Percentiles rank a stretch among this genome's conserved stretches.
These are phyloP conservation scores for Podarcis raffonei DNA, from an alignment of 2,113 vertebrate species.

Conservation along the genomic window DNA sequence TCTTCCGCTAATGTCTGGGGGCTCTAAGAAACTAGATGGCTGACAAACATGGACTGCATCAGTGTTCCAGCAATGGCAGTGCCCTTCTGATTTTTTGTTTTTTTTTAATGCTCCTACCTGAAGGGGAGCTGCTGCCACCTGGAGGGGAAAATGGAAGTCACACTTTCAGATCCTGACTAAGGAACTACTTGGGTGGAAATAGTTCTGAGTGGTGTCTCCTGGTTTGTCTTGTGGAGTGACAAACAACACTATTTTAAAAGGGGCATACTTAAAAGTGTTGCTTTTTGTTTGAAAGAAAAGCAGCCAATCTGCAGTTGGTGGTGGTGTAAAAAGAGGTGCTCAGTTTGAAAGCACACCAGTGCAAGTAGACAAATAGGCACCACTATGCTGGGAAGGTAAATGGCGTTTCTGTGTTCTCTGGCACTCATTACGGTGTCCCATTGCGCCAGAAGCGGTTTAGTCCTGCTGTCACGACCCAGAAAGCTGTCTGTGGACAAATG, in stretches of 20 bases:
- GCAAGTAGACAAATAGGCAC: too few relatives aligned
- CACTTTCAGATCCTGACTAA: neutral
- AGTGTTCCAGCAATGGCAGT: too few relatives aligned
- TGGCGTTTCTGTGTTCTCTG: too few relatives aligned
- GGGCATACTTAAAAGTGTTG: neutral
- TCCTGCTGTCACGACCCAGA: too few relatives aligned
- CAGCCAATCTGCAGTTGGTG: too few relatives aligned
- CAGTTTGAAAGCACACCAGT: too few relatives aligned
- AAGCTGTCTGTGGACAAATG: too few relatives aligned
- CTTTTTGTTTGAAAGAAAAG: neutral
- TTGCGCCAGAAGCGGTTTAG: too few relatives aligned
- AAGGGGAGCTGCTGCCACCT: neutral
- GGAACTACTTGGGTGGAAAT: neutral
- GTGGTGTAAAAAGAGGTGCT: neutral
- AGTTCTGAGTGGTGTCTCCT: neutral
- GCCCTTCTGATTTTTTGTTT: neutral
- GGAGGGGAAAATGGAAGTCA: neutral
- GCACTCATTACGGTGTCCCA: too few relatives aligned
- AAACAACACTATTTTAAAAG: neutral
- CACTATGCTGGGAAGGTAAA: too few relatives aligned
- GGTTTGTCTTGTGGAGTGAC: neutral
- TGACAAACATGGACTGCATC: too few relatives aligned
- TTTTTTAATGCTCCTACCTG: neutral
- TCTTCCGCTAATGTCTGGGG: neutral
- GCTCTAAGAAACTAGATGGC: neutral